phyloP scores from a whole-genome alignment of 2,113 vertebrate genomes.

The Limnothrissa miodon region DNA sequence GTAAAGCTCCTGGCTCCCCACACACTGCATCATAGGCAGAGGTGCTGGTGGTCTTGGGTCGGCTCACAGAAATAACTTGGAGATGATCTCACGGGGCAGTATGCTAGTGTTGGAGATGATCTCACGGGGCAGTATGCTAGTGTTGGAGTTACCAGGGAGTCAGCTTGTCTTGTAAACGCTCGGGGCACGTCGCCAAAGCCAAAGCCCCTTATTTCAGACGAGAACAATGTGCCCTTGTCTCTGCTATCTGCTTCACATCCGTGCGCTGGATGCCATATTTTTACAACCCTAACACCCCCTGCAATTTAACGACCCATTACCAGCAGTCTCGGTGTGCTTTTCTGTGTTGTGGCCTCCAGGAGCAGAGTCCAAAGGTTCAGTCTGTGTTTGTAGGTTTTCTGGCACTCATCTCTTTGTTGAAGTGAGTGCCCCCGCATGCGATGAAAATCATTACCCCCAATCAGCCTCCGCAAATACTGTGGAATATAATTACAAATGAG shows the following conservation, averaged over 20 bases:
- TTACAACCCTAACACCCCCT: slow-evolving; percentile 43
- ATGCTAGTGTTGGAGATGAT: background rate
- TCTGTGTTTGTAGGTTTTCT: background rate
- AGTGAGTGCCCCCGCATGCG: background rate
- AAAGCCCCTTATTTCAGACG: slow-evolving; percentile 18
- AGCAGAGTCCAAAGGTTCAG: slow-evolving; percentile 51
- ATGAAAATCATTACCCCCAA: background rate
- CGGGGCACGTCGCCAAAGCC: slow-evolving; percentile 25
- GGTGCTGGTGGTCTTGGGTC: slow-evolving; percentile 21
- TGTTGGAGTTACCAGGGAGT: slow-evolving; percentile 12
- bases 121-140: background rate
- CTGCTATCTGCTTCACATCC: slow-evolving; percentile 27
- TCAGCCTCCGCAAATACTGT: background rate
- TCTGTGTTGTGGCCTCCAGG: background rate
- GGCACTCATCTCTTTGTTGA: background rate
- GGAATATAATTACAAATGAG: background rate
- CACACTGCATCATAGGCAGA: background rate
- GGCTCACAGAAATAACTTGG: slow-evolving; percentile 18
- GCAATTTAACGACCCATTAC: slow-evolving; percentile 43
- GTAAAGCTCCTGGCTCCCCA: background rate
- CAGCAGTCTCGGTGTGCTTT: slow-evolving; percentile 20
- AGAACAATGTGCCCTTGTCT: slow-evolving; percentile 43
- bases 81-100: slow-evolving; percentile 14
- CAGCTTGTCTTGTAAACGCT: slow-evolving; percentile 27
- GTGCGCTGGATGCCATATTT: slow-evolving; percentile 39